Evolutionary conservation across 2,797 vertebrate genomes (phyloP).

Genomic region (Periophthalmus magnuspinnatus): DNA sequence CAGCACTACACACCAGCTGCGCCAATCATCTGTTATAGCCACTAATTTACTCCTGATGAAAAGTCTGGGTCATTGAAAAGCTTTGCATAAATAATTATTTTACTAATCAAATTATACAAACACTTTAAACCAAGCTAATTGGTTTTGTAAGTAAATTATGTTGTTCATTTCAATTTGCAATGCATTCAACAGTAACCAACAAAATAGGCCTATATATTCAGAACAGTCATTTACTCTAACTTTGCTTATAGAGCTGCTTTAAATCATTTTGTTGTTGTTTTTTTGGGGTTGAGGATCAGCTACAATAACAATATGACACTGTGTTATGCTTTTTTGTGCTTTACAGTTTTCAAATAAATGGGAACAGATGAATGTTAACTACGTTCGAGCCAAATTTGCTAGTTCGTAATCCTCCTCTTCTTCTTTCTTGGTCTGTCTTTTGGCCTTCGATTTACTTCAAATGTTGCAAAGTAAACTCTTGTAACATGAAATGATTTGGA

Average conservation of each 20-base stretch:
- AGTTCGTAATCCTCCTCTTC: constrained; percentile 53
- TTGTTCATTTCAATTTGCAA: too few relatives aligned
- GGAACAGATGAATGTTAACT: neutral
- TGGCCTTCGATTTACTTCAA: constrained; percentile 19
- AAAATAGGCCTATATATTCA: neutral
- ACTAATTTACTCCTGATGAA: neutral
- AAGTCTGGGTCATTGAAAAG: neutral
- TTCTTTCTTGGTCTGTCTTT: constrained; percentile 25
- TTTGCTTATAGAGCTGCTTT: neutral
- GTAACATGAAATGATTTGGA: constrained; percentile 18
- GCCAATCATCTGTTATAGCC: neutral
- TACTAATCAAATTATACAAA: too few relatives aligned
- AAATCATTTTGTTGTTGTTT: neutral
- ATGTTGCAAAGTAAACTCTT: constrained; percentile 6
- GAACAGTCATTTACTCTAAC: neutral
- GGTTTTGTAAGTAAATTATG: neutral
- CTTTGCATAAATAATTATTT: too few relatives aligned
- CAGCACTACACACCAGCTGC: neutral
- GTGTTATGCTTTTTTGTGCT: constrained; percentile 22
- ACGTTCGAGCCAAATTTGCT: constrained; percentile 53
- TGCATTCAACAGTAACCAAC: neutral
- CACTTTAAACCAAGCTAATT: neutral
- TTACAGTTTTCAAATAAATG: constrained; percentile 47
- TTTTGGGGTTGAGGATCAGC: too few relatives aligned
- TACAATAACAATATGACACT: too few relatives aligned